Base-by-base conservation (phyloP, 2,113 vertebrate species). In the Antennarius striatus region DNA sequence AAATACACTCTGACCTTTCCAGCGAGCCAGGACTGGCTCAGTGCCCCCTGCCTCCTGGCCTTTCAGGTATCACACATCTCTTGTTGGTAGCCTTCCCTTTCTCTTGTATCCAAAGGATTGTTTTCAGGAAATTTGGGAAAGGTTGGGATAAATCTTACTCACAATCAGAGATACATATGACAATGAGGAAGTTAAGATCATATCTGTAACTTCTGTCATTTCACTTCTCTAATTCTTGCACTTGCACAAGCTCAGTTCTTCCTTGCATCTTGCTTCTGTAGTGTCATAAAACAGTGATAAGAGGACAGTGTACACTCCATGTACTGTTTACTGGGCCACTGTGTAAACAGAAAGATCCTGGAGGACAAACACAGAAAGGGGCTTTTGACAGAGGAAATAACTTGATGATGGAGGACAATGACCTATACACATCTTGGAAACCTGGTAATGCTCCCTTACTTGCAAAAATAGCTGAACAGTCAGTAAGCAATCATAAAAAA, bases 351-450 rank as follows among this genome's bases (percentile, higher is more conserved):
- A 88, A 69, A 62, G 90, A 85, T 77, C 64, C 89, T 76, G 79
- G 71, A 4, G 32, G 3, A 69, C 74, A 74, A 16, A 42, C 77
- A 68, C 68, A 82, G 60, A 42, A 74, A 64, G 77, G 72, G 72
- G 66, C 6, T 71, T 77, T 75, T 29, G 59, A 69, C 56, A 63
- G 47, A 61, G 65, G 62, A 58, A 82, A 79, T 0, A 1, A 68
- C 14, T 59, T 92, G 1, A 80, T 79, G 14, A 93, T 95, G 94
- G 92, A 93, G 32, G 93, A 95, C 56, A 96, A 96, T 59, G 86
- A 92, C 8, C 91, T 97, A 73, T 97, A 97, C 63, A 94, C 93
- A 0, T 92, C 92, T 36, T 94, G 93, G 94, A 89, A 91, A 71
- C 87, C 91, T 56, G 1, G 94, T 94, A 92, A 79, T 40, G 58